Evolutionary conservation across 2,113 vertebrate species (phyloP).

Genomic region (Elanus axillaris): DNA sequence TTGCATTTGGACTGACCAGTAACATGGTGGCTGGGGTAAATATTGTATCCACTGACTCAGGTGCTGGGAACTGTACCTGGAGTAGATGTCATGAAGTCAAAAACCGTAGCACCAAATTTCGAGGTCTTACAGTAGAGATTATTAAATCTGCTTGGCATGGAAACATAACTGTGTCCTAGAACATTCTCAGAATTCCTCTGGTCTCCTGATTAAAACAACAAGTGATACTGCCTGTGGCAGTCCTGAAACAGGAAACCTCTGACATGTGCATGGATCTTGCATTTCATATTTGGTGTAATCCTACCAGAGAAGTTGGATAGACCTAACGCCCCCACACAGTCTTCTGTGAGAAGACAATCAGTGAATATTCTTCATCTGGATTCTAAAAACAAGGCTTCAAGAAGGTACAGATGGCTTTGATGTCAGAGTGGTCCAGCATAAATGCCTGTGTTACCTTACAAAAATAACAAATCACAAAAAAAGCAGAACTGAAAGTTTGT

Average conservation of each 20-base stretch:
- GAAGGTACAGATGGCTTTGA: background rate
- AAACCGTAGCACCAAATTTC: background rate
- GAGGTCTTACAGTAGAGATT: background rate
- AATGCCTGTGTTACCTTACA: background rate
- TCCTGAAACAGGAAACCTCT: background rate
- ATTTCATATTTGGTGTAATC: background rate
- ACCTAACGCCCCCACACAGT: accelerated
- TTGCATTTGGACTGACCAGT: background rate
- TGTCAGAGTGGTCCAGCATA: background rate
- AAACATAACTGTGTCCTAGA: background rate
- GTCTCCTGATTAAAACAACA: background rate
- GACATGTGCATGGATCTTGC: background rate
- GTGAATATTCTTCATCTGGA: background rate
- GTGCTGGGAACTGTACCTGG: background rate
- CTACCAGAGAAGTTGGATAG: background rate
- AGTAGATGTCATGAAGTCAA: background rate
- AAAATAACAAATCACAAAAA: background rate
- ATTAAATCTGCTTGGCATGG: background rate
- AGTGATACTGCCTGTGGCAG: background rate
- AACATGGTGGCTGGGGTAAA: background rate
- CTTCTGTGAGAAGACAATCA: background rate
- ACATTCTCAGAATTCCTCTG: background rate
- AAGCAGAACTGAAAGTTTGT: background rate
- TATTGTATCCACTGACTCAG: background rate
- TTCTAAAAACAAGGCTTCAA: background rate